Conservation (phyloP, 2,888 invertebrate species). For the Parnassius orleans region DNA sequence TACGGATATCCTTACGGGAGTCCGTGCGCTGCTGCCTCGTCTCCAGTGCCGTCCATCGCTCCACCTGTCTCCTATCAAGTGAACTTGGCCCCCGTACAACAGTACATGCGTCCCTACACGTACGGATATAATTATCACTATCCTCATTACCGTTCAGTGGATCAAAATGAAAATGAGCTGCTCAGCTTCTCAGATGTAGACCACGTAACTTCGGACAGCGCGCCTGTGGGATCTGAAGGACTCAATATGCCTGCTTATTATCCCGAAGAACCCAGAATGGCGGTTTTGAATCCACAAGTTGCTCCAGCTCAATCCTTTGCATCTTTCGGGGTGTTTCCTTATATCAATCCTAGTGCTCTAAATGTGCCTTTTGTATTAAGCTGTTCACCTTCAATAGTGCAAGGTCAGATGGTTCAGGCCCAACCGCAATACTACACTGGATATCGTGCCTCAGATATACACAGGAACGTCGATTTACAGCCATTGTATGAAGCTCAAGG, state of each 20-base stretch:
- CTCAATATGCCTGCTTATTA: conserved; percentile 18
- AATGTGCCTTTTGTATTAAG: conserved; percentile 64
- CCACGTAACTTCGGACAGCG: conserved; percentile 43
- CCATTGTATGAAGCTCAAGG: conserved; percentile 30
- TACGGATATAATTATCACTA: conserved; percentile 38
- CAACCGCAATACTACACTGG: conserved; percentile 38
- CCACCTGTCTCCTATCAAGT: conserved; percentile 32
- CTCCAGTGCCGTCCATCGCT: conserved; percentile 33
- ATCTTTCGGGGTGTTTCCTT: conserved; percentile 55
- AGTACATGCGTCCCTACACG: conserved; percentile 32
- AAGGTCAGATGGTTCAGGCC: conserved; percentile 50
- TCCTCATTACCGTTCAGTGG: conserved; percentile 50
- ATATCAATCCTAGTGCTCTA: conserved; percentile 56
- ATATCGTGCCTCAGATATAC: conserved; percentile 8
- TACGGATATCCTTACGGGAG: conserved; percentile 36
- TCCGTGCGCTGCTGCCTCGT: conserved; percentile 53
- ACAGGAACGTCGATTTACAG: conserved; percentile 10
- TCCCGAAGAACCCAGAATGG: conserved; percentile 27
- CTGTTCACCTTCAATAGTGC: conserved; percentile 62
- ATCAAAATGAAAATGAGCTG: conserved; percentile 43
- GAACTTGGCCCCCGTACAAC: conserved; percentile 34
- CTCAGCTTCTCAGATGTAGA: conserved; percentile 59
- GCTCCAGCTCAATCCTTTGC: conserved; percentile 20
- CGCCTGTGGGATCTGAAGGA: conserved; percentile 32
- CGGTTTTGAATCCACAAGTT: conserved; percentile 13